These are phyloP conservation scores for Aporrectodea caliginosa DNA, from an alignment of 1,140 invertebrate species.

Conservation along the genomic window DNA sequence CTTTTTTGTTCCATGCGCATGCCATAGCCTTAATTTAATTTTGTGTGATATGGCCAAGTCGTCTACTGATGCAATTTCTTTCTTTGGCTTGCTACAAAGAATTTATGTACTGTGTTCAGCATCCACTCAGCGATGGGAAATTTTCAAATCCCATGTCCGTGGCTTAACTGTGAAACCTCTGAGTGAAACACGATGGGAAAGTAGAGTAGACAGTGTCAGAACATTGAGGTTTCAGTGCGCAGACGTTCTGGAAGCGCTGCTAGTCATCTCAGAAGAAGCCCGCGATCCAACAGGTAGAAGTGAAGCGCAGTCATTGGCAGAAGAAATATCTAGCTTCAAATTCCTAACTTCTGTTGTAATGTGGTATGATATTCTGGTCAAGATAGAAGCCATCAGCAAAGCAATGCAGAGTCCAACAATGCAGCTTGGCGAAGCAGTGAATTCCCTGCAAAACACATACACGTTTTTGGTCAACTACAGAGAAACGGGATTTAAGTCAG, in stretches of 20 bases:
- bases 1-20: slow-evolving; percentile 16
- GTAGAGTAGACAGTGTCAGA: slow-evolving; percentile 7
- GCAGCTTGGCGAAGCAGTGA: background rate
- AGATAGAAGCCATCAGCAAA: background rate
- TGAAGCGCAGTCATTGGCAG: background rate
- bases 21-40: slow-evolving; percentile 14
- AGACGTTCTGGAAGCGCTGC: slow-evolving; percentile 6
- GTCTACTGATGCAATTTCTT: slow-evolving; percentile 1
- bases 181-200: background rate
- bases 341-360: background rate
- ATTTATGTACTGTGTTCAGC: background rate
- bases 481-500: background rate
- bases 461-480: background rate
- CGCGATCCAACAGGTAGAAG: background rate
- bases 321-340: background rate
- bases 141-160: background rate
- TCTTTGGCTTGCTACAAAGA: slow-evolving; percentile 16
- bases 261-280: slow-evolving; percentile 8
- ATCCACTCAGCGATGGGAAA: slow-evolving; percentile 15
- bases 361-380: background rate
- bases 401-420: background rate
- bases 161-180: background rate
- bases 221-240: slow-evolving; percentile 13
- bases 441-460: background rate
- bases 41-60: background rate